Base-by-base conservation (phyloP, 2,888 invertebrate genomes). In the Erebia epiphron region DNA sequence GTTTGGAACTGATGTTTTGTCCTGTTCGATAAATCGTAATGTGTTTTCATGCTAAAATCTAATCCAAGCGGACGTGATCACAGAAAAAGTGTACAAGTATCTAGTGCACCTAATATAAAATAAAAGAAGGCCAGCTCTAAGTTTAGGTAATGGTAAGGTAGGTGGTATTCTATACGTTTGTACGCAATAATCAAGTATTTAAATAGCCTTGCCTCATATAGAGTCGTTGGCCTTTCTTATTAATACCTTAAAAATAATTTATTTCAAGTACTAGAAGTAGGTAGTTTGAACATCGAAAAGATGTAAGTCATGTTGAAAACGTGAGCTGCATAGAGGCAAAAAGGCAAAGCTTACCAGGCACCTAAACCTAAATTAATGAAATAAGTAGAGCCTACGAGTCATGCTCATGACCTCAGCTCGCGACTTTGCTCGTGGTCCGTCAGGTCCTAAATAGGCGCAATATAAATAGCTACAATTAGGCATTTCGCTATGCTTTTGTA, bases 201-300 rank as follows among this genome's bases (percentile, higher is more conserved):
- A 43, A 49, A 49, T 49, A 46, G 49, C 62, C 62, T 62, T 62
- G 62, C 41, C 16, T 13, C 46, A 46, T 46, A 26, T 46, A 9
- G 49, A 62, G 62, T 62, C 62, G 62, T 16, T 62, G 46, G 62
- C 62, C 62, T 62, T 62, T 62, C 46, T 49, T 52, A 18, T 18
- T 21, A 62, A 49, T 62, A 49, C 46, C 46, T 46, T n/a, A 52
- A 52, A 8, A 52, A 52, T 49, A 62, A 49, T 49, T 62, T 58
- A 58, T 26, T 60, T 60, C 58, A 41, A 41, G 58, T 60, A 41
- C 58, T 60, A 60, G 58, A 41, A 41, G 35, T 58, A 3, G 58
- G 35, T 58, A 3, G 58, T 60, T 41, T 16, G 58, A 1, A 57
- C 14, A 26, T 26, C 35, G 57, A 10, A 26, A 10, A 57, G 8